A percentile compares a stretch with the other conserved stretches of the same genome.
Evolutionary conservation across 2,113 vertebrate genomes (phyloP).

Genomic region (Corvus hawaiiensis): DNA sequence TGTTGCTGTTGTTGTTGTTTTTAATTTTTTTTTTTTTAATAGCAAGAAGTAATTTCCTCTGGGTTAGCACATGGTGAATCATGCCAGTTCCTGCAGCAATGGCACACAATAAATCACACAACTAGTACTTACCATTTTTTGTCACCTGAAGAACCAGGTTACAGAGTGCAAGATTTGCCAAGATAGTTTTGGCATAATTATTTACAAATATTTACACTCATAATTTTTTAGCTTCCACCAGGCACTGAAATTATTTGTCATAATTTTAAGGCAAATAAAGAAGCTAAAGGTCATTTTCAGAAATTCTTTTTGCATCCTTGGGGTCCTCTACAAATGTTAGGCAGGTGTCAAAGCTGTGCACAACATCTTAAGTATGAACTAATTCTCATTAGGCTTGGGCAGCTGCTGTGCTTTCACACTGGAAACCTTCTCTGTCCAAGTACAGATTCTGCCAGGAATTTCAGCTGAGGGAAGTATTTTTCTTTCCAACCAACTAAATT

Average conservation of each 20-base stretch:
- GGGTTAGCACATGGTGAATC: not conserved
- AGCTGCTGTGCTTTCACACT: not conserved
- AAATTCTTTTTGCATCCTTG: not conserved
- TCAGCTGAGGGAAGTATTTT: not conserved
- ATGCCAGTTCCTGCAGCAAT: not conserved
- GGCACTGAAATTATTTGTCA: not conserved
- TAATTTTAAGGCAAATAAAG: not conserved
- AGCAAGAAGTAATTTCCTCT: not conserved
- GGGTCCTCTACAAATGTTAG: not conserved
- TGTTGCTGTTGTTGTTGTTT: not conserved
- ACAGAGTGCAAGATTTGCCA: not conserved
- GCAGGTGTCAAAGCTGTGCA: not conserved
- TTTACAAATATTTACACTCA: not conserved
- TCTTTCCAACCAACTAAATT: not conserved
- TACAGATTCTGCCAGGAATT: not conserved
- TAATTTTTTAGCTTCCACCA: not conserved
- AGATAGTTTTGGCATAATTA: not conserved
- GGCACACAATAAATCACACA: not conserved
- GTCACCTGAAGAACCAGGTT: not conserved
- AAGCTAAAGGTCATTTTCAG: not conserved
- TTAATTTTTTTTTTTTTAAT: not conserved
- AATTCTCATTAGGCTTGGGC: not conserved
- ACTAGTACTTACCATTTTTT: not conserved
- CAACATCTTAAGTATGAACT: not conserved
- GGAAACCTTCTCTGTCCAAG: not conserved